Base-by-base conservation (phyloP, 2,113 vertebrate species). In the Ameiurus melas region DNA sequence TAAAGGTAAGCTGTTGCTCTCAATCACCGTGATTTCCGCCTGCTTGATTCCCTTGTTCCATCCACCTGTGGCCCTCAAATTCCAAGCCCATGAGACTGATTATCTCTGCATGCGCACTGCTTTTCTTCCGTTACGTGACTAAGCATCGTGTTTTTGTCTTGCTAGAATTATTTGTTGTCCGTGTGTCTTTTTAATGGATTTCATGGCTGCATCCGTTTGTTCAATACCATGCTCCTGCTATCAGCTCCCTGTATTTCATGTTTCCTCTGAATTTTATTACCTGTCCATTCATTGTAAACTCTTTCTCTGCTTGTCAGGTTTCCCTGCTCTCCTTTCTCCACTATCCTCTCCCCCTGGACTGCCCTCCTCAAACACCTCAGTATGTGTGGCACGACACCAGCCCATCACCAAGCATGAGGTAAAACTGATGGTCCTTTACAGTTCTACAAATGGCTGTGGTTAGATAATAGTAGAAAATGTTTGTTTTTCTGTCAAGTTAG, bases 241-340 rank as follows among this genome's bases (percentile, higher is more conserved):
- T 81, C 25, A 57, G 25, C 36, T 47, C 33, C 1, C 39, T 30
- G 9, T 39, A n/a, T 83, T 57, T 83, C 17, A 5, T 77, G 14
- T 64, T 64, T 78, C 12, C 17, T 78, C 3, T 58, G 20, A 85
- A 79, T 62, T 36, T 53, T 83, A 7, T 43, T 25, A 16, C 62
- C 43, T 20, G 22, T 30, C 47, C 22, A 81, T 77, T 86, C 9
- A 81, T 47, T 58, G 47, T 36, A 30, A 58, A 43, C 25, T 85
- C 2, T 77, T 43, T 86, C 66, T 30, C 12, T 27, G 39, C 33
- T 83, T 81, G 36, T 85, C 90, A 95, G 96, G 94, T 89, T 78
- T 94, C 58, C 93, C 91, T 57, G 86, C 93, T 30, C 89, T 95
- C 89, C 71, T 95, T 20, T 95, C 94, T 83, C 93, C 92, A n/a